phyloP scores from a whole-genome alignment of 2,113 vertebrate genomes.

The Grammomys dolichurus region DNA sequence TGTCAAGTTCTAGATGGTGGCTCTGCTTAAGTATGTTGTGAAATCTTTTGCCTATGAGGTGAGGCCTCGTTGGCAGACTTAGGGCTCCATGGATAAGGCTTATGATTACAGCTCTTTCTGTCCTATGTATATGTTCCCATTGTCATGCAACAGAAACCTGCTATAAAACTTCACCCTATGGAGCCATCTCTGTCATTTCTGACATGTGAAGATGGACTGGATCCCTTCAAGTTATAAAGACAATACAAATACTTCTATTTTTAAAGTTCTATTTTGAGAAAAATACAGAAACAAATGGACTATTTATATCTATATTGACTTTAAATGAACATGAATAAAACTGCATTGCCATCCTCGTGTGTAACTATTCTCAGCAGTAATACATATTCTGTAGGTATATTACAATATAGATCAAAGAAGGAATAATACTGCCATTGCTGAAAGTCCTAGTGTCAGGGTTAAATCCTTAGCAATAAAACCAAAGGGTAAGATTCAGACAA shows the following conservation, averaged over 20 bases:
- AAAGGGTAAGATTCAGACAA: neutral
- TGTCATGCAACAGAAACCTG: neutral
- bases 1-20: neutral
- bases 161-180: neutral
- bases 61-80: neutral
- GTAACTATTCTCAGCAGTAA: neutral
- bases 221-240: neutral
- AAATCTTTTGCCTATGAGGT: neutral
- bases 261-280: neutral
- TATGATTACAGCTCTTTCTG: neutral
- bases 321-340: slow-evolving; percentile 1
- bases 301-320: slow-evolving; percentile 7
- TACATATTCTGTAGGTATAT: no score
- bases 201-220: neutral
- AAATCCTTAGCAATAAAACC: neutral
- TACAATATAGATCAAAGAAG: neutral
- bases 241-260: neutral
- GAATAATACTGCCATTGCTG: neutral
- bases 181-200: neutral
- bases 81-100: neutral
- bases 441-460: neutral
- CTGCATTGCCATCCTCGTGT: neutral
- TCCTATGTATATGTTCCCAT: neutral
- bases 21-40: neutral
- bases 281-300: neutral